Evolutionary conservation across 2,888 invertebrate genomes (phyloP).

Genomic region (Rosalia funebris): DNA sequence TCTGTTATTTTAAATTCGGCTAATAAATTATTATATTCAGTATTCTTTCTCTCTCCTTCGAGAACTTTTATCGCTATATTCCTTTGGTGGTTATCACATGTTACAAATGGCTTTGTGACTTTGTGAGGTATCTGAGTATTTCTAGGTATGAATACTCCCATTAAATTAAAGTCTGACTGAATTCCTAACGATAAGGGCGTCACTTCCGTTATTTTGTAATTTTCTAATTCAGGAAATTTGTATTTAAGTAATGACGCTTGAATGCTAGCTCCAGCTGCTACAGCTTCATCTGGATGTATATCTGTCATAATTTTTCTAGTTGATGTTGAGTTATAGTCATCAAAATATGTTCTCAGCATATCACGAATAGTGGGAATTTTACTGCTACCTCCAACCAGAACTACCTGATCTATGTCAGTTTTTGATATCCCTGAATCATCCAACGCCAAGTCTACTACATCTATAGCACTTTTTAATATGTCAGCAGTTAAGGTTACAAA

Average conservation of each 20-base stretch:
- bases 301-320: constrained; percentile 35
- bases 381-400: constrained; percentile 47
- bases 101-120: background rate
- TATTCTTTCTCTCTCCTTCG: constrained; percentile 43
- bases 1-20: constrained; percentile 30
- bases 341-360: constrained; percentile 38
- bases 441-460: constrained; percentile 41
- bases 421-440: constrained; percentile 35
- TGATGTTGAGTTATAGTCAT: too few species aligned
- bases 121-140: constrained; percentile 38
- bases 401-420: constrained; percentile 44
- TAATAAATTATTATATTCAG: constrained; percentile 38
- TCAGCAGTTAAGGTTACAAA: constrained; percentile 44
- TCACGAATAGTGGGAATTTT: constrained; percentile 43
- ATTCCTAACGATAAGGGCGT: constrained; percentile 47
- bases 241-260: constrained; percentile 40
- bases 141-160: constrained; percentile 38
- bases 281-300: constrained; percentile 47
- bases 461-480: constrained; percentile 41
- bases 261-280: constrained; percentile 46
- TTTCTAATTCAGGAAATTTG: constrained; percentile 25
- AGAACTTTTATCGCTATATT: constrained; percentile 26
- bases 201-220: constrained; percentile 40
- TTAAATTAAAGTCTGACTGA: constrained; percentile 29
- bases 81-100: constrained; percentile 33